These are phyloP conservation scores for Chironomus tentans DNA, from an alignment of 2,888 invertebrate genomes.

Conservation along the genomic window DNA sequence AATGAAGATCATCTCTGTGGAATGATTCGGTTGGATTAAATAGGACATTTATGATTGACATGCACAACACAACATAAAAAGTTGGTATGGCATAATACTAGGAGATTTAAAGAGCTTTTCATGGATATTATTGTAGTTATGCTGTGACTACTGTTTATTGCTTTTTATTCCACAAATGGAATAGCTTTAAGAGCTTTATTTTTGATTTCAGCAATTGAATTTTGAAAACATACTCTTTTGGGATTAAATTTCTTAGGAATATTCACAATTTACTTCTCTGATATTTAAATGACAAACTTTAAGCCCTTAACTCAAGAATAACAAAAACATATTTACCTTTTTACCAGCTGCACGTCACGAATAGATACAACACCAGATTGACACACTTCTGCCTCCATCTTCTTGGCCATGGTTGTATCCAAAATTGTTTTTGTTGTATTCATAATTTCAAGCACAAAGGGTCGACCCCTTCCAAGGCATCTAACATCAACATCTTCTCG, in stretches of 20 bases:
- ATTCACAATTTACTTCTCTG: too few relatives aligned
- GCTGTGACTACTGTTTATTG: too few relatives aligned
- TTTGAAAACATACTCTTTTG: neutral
- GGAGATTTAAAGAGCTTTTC: too few relatives aligned
- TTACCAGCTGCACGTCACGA: conserved; percentile 55
- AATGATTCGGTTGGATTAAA: conserved; percentile 29
- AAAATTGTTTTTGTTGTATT: conserved; percentile 54
- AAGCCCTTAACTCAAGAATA: too few relatives aligned
- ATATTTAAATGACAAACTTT: too few relatives aligned
- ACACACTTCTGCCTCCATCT: conserved; percentile 53
- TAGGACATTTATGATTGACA: neutral
- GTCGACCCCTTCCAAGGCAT: conserved; percentile 83
- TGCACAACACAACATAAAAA: neutral
- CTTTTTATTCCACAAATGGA: too few relatives aligned
- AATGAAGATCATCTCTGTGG: conserved; percentile 52
- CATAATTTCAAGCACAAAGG: conserved; percentile 81
- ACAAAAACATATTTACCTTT: conserved; percentile 29
- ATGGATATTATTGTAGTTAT: too few relatives aligned
- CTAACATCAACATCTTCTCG: conserved; percentile 96
- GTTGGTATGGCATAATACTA: neutral
- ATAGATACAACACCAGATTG: conserved; percentile 49
- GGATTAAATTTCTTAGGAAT: too few relatives aligned
- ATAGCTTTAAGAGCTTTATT: too few relatives aligned
- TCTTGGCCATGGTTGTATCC: conserved; percentile 43
- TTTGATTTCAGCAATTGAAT: neutral